Conservation (phyloP, 1,140 invertebrate genomes). For the Pseudobourletiella spinata region DNA sequence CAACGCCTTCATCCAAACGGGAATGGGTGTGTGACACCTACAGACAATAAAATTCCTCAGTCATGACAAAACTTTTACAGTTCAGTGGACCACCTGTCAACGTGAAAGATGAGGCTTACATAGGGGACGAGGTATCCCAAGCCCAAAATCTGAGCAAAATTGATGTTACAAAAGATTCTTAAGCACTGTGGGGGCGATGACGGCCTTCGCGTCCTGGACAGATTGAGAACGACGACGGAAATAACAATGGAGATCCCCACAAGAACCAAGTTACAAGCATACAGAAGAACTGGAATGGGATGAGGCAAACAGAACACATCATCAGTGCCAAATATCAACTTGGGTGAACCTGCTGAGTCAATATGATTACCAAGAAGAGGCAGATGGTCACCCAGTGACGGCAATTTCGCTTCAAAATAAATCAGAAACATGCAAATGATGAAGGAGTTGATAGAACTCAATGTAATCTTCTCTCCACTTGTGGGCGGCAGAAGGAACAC, state of each 20-base stretch:
- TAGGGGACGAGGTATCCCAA: conserved; percentile 31
- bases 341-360: neutral
- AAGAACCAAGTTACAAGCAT: conserved; percentile 50
- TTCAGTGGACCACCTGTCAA: no score
- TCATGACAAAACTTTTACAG: no score
- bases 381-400: conserved; percentile 50
- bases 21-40: conserved; percentile 28
- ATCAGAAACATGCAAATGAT: conserved; percentile 52
- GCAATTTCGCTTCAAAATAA: conserved; percentile 54
- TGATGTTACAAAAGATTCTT: conserved; percentile 47
- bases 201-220: conserved; percentile 45
- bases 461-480: conserved; percentile 53
- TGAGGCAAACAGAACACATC: neutral
- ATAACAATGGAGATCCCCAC: conserved; percentile 53
- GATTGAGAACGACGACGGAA: conserved; percentile 52
- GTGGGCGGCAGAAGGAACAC: conserved; percentile 58
- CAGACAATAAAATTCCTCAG: neutral
- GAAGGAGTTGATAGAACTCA: conserved; percentile 50
- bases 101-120: no score
- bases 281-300: conserved; percentile 48
- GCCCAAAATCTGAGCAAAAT: conserved; percentile 45
- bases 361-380: conserved; percentile 52
- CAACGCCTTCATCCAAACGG: conserved; percentile 24
- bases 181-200: conserved; percentile 48
- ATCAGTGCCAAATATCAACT: neutral